Base-by-base conservation (phyloP, 2,113 vertebrate species). In the Anguilla rostrata region DNA sequence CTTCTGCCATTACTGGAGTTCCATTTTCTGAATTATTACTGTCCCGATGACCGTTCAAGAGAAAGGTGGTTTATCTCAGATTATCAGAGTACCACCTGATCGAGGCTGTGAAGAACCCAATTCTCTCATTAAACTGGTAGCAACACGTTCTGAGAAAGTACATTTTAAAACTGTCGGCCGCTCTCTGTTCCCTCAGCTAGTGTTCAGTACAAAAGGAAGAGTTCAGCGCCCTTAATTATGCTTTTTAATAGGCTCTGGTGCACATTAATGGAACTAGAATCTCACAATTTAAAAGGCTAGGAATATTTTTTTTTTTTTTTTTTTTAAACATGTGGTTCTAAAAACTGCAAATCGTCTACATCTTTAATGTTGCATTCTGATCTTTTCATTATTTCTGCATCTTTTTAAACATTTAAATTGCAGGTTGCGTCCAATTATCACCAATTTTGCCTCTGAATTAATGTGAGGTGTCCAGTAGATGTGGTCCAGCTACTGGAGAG, bases 11-110 rank as follows among this genome's bases (percentile, higher is more conserved):
- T 86, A 88, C 83, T 60, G 81, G 81, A 91, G 92, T 92, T 91
- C 85, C 84, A 91, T 90, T 90, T 92, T 87, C 92, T 89, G 91
- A 92, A 91, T 94, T 92, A 91, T 86, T 53, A 20, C 87, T 87
- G 87, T 88, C 88, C 84, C 89, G 84, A 87, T 90, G 60, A 78
- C 1, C 60, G 83, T 88, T 53, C 83, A 87, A 40, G 82, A 84
- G 85, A 86, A 88, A 92, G 20, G 83, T 46, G 53, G 82, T 60
- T 34, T 56, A 57, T 83, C 46, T 83, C 43, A 75, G 20, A 75
- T 75, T 75, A 75, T 75, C 71, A 34, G 9, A 29, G 71, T 6
- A 75, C 26, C 26, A 75, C 71, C 71, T 75, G 71, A 75, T 75
- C 71, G 26, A 75, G 71, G 71, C 71, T 75, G 20, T 29, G 71